Evolutionary conservation across 1,140 invertebrate genomes (phyloP), one percentile per base, ranked within the genome.

Genomic region (Solen grandis): DNA sequence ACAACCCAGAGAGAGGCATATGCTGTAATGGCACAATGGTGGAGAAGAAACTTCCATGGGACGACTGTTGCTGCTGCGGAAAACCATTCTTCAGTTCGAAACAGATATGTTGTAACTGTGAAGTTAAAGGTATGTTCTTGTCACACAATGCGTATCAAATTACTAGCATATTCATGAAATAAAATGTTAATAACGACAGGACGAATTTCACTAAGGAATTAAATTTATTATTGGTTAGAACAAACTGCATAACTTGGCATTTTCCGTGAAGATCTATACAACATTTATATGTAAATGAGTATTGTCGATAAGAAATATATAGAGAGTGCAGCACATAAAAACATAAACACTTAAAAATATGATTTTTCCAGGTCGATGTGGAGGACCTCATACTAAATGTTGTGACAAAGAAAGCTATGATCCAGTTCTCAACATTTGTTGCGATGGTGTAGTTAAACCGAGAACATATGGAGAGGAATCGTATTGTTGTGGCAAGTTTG

Each of bases 1-100:
- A 80, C 59, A 80, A 80, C 35, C 77, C 77, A 65, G 77, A 80
- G 35, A 60, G 66, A 65, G 77, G 77, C 25, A 10, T 80, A 13
- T 80, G 77, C 57, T 72, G 66, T 31, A 72, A 80, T 41, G 54
- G 66, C 27, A 50, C 36, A 5, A 33, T 80, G n/a, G 60, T 80
- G 14, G 59, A 62, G 46, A 80, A 80, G 33, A 80, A 36, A 54
- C 33, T 72, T 2, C 60, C 55, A 8, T 62, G 59, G 57, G 77
- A 72, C 46, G 66, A 72, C 68, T 80, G 66, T 50, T 80, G 77
- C 55, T 80, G 77, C 57, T 80, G 77, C 38, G 60, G 59, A 33
- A 72, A 72, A 38, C 59, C 77, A 19, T 50, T 35, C 38, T 70
- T 62, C 46, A 80, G 66, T 52, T 55, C 66, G 16, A 52, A 65